A percentile compares a stretch with the other conserved stretches of the same genome.
These are phyloP conservation scores for Drosophila suzukii DNA, from an alignment of 1,140 invertebrate genomes.

Conservation along the genomic window DNA sequence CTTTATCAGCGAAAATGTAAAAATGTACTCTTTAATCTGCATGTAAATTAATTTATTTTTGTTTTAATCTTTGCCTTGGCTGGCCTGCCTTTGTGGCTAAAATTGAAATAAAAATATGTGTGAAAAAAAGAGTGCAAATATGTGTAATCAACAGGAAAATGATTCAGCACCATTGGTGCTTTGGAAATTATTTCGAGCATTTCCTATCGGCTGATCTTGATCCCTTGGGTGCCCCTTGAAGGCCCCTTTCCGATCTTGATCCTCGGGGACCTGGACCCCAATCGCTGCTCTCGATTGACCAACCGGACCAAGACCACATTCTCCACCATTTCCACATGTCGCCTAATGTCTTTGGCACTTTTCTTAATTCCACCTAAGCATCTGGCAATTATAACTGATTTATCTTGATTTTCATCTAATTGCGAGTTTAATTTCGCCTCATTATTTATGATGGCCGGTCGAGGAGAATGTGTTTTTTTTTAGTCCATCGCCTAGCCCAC, in stretches of 20 bases:
- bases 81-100: conserved; percentile 35
- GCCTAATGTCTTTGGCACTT: conserved; percentile 47
- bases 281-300: conserved; percentile 16
- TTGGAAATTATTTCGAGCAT: neutral
- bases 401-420: conserved; percentile 75
- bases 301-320: conserved; percentile 29
- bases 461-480: conserved; percentile 35
- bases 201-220: conserved; percentile 9
- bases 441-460: conserved; percentile 67
- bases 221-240: neutral
- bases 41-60: conserved; percentile 48
- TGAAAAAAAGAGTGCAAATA: neutral
- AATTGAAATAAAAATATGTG: conserved; percentile 10
- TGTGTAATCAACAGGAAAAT: conserved; percentile 1
- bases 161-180: neutral
- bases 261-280: conserved; percentile 1
- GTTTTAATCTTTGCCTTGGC: conserved; percentile 30
- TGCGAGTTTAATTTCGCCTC: conserved; percentile 71
- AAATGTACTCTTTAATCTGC: conserved; percentile 15
- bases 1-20: conserved; percentile 21
- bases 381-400: conserved; percentile 65
- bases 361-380: conserved; percentile 58
- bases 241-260: neutral
- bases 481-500: conserved; percentile 17
- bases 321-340: conserved; percentile 25